phyloP scores from a whole-genome alignment of 2,888 invertebrate genomes.

The Machimus rusticus region DNA sequence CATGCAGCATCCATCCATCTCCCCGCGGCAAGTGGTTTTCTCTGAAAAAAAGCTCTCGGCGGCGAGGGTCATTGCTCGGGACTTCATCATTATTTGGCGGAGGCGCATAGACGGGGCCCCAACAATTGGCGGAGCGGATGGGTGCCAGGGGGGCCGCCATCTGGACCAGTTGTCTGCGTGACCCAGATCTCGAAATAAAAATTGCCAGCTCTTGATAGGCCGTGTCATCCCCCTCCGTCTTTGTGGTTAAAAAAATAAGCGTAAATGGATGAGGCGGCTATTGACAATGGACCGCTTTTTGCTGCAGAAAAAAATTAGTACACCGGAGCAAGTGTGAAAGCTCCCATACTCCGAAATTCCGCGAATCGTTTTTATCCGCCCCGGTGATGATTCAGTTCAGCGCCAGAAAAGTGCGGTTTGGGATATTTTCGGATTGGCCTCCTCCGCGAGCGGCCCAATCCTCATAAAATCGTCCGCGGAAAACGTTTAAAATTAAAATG shows the following conservation, averaged over 20 bases:
- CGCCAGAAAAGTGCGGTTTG: background rate
- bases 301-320: background rate
- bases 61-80: background rate
- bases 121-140: background rate
- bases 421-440: conserved; percentile 19
- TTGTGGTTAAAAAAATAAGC: background rate
- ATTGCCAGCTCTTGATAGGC: conserved; percentile 14
- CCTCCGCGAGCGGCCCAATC: background rate
- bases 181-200: conserved; percentile 36
- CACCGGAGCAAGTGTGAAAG: background rate
- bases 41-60: background rate
- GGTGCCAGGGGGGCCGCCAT: background rate
- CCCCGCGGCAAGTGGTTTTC: background rate
- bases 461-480: background rate
- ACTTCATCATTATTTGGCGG: background rate
- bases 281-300: background rate
- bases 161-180: background rate
- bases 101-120: background rate
- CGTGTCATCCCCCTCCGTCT: conserved; percentile 1
- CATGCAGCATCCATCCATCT: background rate
- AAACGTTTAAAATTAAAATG: conserved; percentile 8
- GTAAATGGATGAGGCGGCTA: background rate
- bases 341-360: background rate
- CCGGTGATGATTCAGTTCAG: background rate
- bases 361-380: background rate